Percentiles rank a stretch among this genome's conserved stretches.
Conservation (phyloP, 1,140 invertebrate genomes). For the Bombus haemorrhoidalis region DNA sequence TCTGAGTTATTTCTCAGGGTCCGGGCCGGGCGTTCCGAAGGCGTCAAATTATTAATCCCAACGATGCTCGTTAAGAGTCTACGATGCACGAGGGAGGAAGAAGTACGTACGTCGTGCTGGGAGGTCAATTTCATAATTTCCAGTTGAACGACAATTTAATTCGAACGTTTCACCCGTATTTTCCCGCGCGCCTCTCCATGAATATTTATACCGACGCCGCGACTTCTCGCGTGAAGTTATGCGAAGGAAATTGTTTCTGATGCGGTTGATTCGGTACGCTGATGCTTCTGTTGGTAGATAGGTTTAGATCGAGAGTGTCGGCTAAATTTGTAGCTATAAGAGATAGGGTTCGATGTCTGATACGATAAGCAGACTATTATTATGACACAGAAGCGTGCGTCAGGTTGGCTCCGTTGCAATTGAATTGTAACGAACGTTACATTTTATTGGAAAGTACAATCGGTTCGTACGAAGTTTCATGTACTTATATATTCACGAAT, state of each 20-base stretch:
- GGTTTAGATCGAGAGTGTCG: background rate
- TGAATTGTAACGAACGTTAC: background rate
- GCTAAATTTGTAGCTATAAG: background rate
- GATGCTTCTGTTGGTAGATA: background rate
- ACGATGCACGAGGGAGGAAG: background rate
- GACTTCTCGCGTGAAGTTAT: background rate
- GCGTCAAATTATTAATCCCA: conserved; percentile 19
- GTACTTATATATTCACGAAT: background rate
- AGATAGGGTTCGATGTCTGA: background rate
- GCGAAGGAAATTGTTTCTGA: background rate
- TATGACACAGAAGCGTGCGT: background rate
- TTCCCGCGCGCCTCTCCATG: background rate
- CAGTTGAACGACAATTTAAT: conserved; percentile 7
- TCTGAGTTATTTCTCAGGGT: background rate
- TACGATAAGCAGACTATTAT: background rate
- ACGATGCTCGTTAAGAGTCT: background rate
- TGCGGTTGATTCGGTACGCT: background rate
- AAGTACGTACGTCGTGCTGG: background rate
- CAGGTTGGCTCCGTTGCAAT: background rate
- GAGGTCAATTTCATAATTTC: conserved; percentile 20
- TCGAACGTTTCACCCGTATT: background rate
- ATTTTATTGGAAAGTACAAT: background rate
- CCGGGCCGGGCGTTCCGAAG: background rate
- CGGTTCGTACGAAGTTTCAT: background rate
- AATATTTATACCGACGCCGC: conserved; percentile 14